These are phyloP conservation scores for Anagrus nilaparvatae DNA, from an alignment of 1,140 invertebrate species.

Conservation along the genomic window DNA sequence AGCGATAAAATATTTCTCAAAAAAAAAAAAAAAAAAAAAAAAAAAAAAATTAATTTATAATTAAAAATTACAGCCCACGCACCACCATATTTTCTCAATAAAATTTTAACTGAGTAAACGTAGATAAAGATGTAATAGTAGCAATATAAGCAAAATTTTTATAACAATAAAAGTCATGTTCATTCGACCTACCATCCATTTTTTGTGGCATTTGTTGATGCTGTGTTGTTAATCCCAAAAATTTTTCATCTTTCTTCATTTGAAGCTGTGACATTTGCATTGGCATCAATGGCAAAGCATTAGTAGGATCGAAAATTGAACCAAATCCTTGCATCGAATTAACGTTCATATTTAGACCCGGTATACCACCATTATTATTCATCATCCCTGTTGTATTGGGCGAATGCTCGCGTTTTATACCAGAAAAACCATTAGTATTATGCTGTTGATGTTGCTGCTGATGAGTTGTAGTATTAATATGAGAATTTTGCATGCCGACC, in stretches of 20 bases:
- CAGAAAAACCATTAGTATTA: constrained; percentile 40
- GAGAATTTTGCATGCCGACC: constrained; percentile 1
- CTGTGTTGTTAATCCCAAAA: too few species aligned
- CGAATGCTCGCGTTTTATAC: constrained; percentile 39
- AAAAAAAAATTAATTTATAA: constrained; percentile 8
- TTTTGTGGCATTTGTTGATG: constrained; percentile 31
- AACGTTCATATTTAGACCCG: constrained; percentile 30
- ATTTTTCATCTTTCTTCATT: constrained; percentile 46
- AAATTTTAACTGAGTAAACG: not conserved
- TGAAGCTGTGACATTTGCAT: constrained; percentile 40
- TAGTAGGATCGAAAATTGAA: constrained; percentile 55
- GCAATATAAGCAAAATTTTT: constrained; percentile 1
- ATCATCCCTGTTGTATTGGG: constrained; percentile 39
- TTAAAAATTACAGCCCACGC: too few species aligned
- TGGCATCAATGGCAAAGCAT: constrained; percentile 40
- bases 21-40: too few species aligned
- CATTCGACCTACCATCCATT: constrained; percentile 39
- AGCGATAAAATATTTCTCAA: constrained; percentile 2
- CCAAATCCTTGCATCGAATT: constrained; percentile 41
- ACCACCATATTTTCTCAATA: too few species aligned
- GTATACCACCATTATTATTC: constrained; percentile 42
- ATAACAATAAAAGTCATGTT: constrained; percentile 6
- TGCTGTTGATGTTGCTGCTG: constrained; percentile 23
- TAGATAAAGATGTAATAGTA: constrained; percentile 1
- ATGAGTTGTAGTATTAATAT: not conserved